These are phyloP conservation scores for Flexamia atlantica DNA, from an alignment of 2,888 invertebrate species.

Conservation along the genomic window DNA sequence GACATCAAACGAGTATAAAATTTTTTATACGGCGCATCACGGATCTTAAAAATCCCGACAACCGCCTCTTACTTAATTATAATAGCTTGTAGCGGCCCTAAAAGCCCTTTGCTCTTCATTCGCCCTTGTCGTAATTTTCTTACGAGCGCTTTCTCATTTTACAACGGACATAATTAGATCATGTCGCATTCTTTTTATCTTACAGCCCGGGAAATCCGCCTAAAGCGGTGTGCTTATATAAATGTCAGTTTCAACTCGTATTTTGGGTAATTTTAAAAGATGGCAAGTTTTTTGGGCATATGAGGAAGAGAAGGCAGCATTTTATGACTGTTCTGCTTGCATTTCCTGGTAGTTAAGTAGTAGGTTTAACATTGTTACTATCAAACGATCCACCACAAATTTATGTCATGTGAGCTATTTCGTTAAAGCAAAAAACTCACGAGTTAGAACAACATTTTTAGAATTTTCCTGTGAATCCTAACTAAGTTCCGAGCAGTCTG, in stretches of 20 bases:
- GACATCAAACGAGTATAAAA: constrained; percentile 31
- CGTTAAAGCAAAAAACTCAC: no score
- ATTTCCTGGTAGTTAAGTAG: no score
- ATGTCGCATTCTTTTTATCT: constrained; percentile 40
- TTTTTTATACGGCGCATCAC: constrained; percentile 39
- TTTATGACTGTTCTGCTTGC: no score
- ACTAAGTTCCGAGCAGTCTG: no score
- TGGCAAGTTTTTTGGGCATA: no score
- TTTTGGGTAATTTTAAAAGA: background rate
- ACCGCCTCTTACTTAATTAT: constrained; percentile 37
- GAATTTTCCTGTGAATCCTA: no score
- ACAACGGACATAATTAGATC: constrained; percentile 36
- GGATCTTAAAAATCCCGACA: constrained; percentile 57
- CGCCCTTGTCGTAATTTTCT: constrained; percentile 45
- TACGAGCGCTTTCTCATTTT: constrained; percentile 53
- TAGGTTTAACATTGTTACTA: no score
- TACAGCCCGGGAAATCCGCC: background rate
- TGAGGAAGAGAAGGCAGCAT: no score
- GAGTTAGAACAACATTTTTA: no score
- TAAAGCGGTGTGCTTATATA: background rate
- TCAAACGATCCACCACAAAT: no score
- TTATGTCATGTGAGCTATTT: no score
- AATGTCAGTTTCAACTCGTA: background rate
- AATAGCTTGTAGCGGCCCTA: constrained; percentile 32
- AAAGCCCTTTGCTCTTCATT: constrained; percentile 46